Evolutionary conservation across 2,113 vertebrate species (phyloP).

Genomic region (Calidris pygmaea): DNA sequence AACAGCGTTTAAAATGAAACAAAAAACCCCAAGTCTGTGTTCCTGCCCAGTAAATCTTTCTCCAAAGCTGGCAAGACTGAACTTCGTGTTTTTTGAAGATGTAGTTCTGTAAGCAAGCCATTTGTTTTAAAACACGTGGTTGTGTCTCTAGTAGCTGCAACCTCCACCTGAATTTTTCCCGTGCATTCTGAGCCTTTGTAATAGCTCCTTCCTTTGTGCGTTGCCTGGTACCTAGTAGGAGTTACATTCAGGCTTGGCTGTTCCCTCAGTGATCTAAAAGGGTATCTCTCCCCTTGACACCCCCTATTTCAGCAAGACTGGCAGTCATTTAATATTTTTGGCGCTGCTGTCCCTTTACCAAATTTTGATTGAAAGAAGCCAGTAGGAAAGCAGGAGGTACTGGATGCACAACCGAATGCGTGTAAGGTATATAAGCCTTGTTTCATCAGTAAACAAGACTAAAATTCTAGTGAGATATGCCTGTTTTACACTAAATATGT

Average conservation of each 20-base stretch:
- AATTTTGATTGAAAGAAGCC: neutral
- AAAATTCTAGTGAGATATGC: neutral
- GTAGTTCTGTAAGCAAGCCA: neutral
- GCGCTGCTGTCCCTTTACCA: neutral
- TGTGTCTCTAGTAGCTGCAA: neutral
- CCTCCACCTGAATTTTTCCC: neutral
- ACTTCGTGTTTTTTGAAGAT: neutral
- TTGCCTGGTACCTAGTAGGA: neutral
- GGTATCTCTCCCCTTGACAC: neutral
- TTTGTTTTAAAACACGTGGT: neutral
- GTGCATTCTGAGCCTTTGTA: neutral
- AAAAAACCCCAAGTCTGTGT: neutral
- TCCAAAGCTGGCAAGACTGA: neutral
- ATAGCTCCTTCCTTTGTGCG: neutral
- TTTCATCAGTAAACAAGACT: neutral
- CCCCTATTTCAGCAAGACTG: neutral
- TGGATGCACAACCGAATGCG: neutral
- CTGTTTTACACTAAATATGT: neutral
- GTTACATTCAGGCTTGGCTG: neutral
- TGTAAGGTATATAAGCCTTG: neutral
- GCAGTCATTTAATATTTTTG: neutral
- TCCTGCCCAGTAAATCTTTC: neutral
- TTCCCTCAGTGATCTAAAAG: neutral
- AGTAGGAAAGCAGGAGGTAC: neutral
- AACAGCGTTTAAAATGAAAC: neutral